Conservation (phyloP, 2,113 vertebrate genomes). For the Diadophis punctatus region DNA sequence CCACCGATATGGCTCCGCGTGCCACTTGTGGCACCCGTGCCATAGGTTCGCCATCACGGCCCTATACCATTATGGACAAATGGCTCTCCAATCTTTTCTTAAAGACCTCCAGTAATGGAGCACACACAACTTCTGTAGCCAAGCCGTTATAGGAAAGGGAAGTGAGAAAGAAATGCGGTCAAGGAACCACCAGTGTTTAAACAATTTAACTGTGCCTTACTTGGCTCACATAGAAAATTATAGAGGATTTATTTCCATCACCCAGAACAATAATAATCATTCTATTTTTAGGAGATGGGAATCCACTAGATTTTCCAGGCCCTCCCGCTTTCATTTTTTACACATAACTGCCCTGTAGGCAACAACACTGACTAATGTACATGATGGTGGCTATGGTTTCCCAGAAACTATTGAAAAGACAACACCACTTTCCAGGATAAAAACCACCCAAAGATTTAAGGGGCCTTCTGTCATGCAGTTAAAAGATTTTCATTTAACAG, state of each 20-base stretch:
- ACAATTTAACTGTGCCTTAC: not conserved
- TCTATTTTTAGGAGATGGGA: not conserved
- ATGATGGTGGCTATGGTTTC: not conserved
- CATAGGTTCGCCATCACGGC: too few species aligned
- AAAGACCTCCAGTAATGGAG: not conserved
- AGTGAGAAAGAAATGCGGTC: accelerated
- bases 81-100: not conserved
- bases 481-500: not conserved
- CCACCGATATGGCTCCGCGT: too few species aligned
- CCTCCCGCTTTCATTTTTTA: accelerated
- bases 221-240: not conserved
- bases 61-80: not conserved
- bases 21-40: too few species aligned
- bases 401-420: not conserved
- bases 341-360: not conserved
- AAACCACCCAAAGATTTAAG: not conserved
- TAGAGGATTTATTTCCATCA: not conserved
- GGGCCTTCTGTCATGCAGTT: not conserved
- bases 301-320: not conserved
- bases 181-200: not conserved
- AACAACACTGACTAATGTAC: not conserved
- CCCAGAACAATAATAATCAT: accelerated
- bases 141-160: not conserved
- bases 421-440: not conserved
- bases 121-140: not conserved